phyloP scores from a whole-genome alignment of 2,888 invertebrate genomes.

The Yponomeuta cagnagella region DNA sequence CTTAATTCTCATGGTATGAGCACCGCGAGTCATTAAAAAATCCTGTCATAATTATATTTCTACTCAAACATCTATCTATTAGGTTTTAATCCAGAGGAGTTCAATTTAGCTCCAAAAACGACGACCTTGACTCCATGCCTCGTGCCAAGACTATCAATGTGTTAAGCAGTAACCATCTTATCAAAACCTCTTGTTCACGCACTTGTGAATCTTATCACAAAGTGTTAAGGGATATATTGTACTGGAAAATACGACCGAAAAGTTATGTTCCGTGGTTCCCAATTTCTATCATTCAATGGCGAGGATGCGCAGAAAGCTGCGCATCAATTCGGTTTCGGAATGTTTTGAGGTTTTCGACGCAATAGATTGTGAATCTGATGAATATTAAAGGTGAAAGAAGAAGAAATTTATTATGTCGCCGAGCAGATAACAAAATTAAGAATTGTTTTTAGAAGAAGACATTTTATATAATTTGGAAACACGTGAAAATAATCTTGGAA shows the following conservation, averaged over 20 bases:
- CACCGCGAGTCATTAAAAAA: no score
- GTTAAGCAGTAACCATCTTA: neutral
- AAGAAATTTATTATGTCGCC: no score
- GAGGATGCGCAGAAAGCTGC: slow-evolving; percentile 7
- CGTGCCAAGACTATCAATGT: slow-evolving; percentile 2
- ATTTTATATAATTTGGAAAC: no score
- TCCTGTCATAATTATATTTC: no score
- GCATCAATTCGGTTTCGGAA: neutral
- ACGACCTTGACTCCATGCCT: neutral
- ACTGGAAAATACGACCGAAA: neutral
- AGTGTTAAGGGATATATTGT: neutral
- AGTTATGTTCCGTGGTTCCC: neutral
- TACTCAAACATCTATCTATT: neutral
- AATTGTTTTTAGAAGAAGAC: no score
- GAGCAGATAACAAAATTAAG: no score
- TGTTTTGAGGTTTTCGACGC: neutral
- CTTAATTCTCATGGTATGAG: no score
- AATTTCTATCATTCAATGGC: slow-evolving; percentile 5
- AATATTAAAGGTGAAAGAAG: neutral
- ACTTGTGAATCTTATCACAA: neutral
- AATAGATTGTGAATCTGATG: neutral
- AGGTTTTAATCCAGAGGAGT: neutral
- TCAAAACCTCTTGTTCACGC: neutral
- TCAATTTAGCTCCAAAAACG: neutral
- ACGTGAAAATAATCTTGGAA: no score